Evolutionary conservation across 2,888 invertebrate genomes (phyloP).

Genomic region (Tiliacea aurago): DNA sequence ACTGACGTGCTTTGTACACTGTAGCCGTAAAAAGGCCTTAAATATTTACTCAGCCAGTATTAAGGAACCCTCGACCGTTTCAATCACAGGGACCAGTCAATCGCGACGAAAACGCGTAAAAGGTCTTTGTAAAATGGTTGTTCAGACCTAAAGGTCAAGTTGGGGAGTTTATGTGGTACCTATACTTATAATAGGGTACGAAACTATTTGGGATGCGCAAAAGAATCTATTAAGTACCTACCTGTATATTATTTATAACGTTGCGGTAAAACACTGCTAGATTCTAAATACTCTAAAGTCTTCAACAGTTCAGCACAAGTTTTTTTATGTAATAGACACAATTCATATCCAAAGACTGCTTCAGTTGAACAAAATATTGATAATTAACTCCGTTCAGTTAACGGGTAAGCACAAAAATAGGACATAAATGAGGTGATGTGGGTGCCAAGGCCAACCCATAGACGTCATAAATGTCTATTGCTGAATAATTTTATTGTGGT

Average conservation of each 20-base stretch:
- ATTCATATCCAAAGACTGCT: neutral
- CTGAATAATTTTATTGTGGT: no score
- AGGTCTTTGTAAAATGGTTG: constrained; percentile 54
- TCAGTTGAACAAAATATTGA: neutral
- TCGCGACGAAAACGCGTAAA: constrained; percentile 48
- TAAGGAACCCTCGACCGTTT: constrained; percentile 56
- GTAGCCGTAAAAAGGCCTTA: constrained; percentile 46
- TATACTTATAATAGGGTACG: constrained; percentile 19
- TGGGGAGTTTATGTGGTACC: constrained; percentile 17
- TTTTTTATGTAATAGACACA: no score
- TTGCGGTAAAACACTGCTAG: neutral
- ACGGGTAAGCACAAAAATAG: constrained; percentile 5
- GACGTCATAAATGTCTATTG: constrained; percentile 20
- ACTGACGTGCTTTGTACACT: constrained; percentile 29
- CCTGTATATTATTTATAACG: constrained; percentile 6
- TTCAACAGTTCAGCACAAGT: neutral
- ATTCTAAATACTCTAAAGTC: neutral
- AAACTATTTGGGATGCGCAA: constrained; percentile 26
- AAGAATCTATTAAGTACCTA: constrained; percentile 1
- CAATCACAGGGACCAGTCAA: constrained; percentile 59
- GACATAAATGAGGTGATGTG: neutral
- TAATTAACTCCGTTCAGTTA: neutral
- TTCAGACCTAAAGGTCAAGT: constrained; percentile 52
- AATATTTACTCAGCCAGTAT: constrained; percentile 67
- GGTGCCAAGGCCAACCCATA: neutral